phyloP scores from a whole-genome alignment of 2,113 vertebrate species.

The Rallus limicola region DNA sequence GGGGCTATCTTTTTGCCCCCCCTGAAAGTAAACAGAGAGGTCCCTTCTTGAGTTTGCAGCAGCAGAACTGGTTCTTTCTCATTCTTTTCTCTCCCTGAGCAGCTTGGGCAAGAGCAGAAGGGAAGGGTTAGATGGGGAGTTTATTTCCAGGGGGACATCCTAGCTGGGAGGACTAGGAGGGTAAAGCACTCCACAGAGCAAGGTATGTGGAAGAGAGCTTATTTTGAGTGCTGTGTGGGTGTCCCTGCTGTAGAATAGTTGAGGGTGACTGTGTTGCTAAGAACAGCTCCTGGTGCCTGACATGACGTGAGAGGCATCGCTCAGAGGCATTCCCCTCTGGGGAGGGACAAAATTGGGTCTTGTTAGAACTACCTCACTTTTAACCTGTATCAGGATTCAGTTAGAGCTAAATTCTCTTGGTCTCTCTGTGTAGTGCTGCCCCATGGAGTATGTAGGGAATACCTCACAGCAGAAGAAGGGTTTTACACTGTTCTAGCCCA shows the following conservation, averaged over 20 bases:
- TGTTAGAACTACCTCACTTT: neutral
- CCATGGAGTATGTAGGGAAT: fast-evolving
- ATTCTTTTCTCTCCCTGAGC: neutral
- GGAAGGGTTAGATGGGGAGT: neutral
- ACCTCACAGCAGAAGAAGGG: neutral
- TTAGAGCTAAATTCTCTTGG: neutral
- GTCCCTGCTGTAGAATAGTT: neutral
- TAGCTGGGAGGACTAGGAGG: neutral
- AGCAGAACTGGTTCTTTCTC: neutral
- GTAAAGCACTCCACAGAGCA: neutral
- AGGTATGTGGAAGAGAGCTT: neutral
- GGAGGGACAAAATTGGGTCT: neutral
- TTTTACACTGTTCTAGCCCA: neutral
- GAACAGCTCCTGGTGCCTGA: constrained; percentile 4
- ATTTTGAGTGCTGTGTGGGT: neutral
- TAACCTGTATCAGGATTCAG: neutral
- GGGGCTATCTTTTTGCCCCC: neutral
- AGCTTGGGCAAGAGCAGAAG: neutral
- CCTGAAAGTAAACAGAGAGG: neutral
- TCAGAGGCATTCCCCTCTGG: neutral
- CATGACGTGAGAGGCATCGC: neutral
- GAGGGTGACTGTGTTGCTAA: neutral
- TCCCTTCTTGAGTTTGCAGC: neutral
- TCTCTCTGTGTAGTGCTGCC: neutral
- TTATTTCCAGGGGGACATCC: neutral